Base-by-base conservation (phyloP, 2,113 vertebrate species). In the Dromas ardeola region DNA sequence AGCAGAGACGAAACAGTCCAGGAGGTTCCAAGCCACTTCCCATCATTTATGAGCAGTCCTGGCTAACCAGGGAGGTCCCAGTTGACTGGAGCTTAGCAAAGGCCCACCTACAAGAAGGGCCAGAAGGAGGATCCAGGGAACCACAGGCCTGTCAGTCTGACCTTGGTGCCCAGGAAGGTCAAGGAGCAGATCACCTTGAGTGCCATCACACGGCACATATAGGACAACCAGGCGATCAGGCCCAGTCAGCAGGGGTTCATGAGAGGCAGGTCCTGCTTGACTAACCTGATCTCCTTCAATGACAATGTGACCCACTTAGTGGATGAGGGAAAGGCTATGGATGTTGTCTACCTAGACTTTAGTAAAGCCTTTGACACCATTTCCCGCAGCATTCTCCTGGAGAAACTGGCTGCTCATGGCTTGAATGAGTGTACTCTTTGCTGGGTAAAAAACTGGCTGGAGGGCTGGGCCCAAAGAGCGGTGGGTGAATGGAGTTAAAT, bases 401-500 rank as follows among this genome's bases (percentile, higher is more conserved):
- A 49, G 16, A 70, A 70, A 19, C 45, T 45, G 30, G 21, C 61
- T 19, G 11, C 23, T 63, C 11, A 13, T 20, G 38, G 61, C 42
- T 45, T 45, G 30, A 29, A 67, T 1, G 2, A 18, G 10, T 2
- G 2, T 45, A 23, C 19, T 11, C 10, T 34, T 25, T 1, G 3
- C 29, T 45, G 21, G 42, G 30, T 34, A 11, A 23, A 45, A 45
- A 45, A 34, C 6, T 32, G 40, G 4, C 63, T 23, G 29, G 13
- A 29, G 6, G 55, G 11, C 55, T 5, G 6, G 23, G 42, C 21
- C 42, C 30, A 45, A 16, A 15, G 65, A 45, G 40, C 21, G 7
- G 40, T 43, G 40, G 40, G 30, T 11, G 4, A 70, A 49, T 36
- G 16, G 30, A 34, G 65, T 10, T 32, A 15, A 45, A 67, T 34